phyloP scores from a whole-genome alignment of 2,797 vertebrate genomes.

The Calcarius lapponicus region DNA sequence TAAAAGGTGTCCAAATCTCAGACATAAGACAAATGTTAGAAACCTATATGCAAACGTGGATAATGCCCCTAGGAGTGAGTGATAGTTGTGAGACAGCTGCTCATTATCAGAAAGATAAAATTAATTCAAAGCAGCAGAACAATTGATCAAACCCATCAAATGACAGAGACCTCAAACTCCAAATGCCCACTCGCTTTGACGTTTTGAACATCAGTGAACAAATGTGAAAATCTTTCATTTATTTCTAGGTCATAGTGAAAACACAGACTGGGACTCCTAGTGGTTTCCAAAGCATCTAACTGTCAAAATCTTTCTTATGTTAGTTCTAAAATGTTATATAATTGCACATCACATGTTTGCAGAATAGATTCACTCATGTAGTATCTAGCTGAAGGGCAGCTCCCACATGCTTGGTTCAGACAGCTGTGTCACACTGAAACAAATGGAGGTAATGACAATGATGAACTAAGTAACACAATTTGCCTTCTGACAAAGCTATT shows the following conservation, averaged over 20 bases:
- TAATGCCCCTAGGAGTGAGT: background rate
- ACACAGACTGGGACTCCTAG: background rate
- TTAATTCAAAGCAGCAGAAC: background rate
- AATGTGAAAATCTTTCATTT: background rate
- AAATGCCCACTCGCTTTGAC: background rate
- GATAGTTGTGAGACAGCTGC: background rate
- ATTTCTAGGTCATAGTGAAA: background rate
- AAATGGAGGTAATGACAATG: background rate
- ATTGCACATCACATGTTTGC: background rate
- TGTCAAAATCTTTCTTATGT: background rate
- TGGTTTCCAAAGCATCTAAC: background rate
- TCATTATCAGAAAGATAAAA: background rate
- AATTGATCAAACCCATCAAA: background rate
- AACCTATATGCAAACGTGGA: background rate
- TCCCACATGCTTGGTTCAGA: background rate
- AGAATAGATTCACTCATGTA: background rate
- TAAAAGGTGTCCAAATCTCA: background rate
- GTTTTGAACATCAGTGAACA: background rate
- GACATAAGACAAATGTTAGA: background rate
- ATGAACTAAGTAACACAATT: constrained; percentile 8
- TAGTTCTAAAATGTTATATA: background rate
- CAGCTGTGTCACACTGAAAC: background rate
- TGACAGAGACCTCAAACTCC: background rate
- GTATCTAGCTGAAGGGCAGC: background rate
- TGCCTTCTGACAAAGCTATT: constrained; percentile 44